Conservation (phyloP, 2,113 vertebrate species). For the Noturus placidus region DNA sequence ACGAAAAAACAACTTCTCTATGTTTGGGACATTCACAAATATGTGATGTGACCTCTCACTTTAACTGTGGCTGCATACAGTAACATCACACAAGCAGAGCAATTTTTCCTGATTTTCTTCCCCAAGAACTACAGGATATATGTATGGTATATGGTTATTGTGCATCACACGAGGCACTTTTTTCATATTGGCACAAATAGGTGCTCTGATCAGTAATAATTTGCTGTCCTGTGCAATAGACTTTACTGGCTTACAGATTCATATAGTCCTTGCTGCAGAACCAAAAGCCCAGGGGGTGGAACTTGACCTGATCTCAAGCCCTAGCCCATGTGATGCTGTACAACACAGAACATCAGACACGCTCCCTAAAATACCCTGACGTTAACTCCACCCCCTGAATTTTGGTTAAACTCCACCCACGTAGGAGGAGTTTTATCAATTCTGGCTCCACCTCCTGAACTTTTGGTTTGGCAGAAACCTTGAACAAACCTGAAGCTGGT, state of each 20-base stretch:
- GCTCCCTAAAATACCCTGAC: neutral
- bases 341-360: neutral
- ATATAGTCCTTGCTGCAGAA: neutral
- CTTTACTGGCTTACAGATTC: neutral
- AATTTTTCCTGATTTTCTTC: neutral
- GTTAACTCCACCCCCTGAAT: neutral
- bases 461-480: neutral
- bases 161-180: neutral
- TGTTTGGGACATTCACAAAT: too few relatives aligned
- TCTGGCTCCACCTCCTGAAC: neutral
- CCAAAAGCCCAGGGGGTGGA: neutral
- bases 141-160: neutral
- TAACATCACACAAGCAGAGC: too few relatives aligned
- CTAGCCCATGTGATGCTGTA: neutral
- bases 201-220: neutral
- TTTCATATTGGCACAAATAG: neutral
- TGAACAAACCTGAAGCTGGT: neutral
- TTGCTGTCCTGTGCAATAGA: neutral
- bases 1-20: too few relatives aligned
- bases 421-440: neutral
- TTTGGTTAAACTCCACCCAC: neutral
- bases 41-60: too few relatives aligned
- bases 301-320: neutral
- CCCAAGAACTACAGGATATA: neutral
- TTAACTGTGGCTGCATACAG: too few relatives aligned